Conservation (phyloP, 2,888 invertebrate species). For the Eucera pruinosa region DNA sequence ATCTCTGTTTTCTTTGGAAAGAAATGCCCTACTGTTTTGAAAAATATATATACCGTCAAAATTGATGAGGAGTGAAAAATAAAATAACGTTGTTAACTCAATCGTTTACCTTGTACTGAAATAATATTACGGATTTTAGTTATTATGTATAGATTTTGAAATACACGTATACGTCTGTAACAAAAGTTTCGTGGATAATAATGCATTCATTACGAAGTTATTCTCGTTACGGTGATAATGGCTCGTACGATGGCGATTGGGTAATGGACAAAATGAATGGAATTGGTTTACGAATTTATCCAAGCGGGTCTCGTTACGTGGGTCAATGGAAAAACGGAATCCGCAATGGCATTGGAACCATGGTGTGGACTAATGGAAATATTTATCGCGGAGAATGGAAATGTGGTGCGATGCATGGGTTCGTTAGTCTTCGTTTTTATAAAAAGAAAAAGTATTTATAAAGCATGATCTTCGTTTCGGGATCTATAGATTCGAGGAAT, state of each 20-base stretch:
- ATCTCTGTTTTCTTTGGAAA: too few relatives aligned
- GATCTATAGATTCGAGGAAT: too few relatives aligned
- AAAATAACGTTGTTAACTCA: too few relatives aligned
- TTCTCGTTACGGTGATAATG: constrained; percentile 75
- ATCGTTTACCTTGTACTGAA: too few relatives aligned
- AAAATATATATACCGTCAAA: too few relatives aligned
- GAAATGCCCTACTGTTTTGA: too few relatives aligned
- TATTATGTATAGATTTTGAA: too few relatives aligned
- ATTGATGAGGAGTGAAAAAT: too few relatives aligned
- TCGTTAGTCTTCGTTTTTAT: constrained; percentile 4
- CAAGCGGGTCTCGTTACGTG: constrained; percentile 86
- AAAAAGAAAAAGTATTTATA: neutral
- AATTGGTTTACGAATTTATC: constrained; percentile 86
- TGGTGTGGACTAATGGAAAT: constrained; percentile 87
- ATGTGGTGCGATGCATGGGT: constrained; percentile 86
- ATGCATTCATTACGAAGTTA: constrained; percentile 54
- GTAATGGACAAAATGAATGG: constrained; percentile 84
- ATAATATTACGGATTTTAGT: too few relatives aligned
- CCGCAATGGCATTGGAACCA: constrained; percentile 86
- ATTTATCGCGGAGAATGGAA: constrained; percentile 88
- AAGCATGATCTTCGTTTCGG: too few relatives aligned
- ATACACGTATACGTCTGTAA: too few relatives aligned
- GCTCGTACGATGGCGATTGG: constrained; percentile 85
- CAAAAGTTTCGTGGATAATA: neutral
- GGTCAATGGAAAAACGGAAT: constrained; percentile 86